A percentile compares a stretch with the other conserved stretches of the same genome.
Conservation (phyloP, 2,797 vertebrate species). For the Oreochromis grahami region DNA sequence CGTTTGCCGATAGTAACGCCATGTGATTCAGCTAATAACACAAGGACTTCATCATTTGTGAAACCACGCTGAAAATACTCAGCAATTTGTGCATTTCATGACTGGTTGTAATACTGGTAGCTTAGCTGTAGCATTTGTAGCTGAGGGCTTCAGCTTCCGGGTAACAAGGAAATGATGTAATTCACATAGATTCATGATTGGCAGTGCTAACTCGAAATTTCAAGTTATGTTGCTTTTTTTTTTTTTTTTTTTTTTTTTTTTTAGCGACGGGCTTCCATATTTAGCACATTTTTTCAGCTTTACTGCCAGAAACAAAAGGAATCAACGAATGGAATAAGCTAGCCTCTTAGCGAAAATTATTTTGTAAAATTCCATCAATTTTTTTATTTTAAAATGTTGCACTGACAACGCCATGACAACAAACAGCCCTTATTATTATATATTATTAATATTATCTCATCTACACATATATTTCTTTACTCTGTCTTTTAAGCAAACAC, state of each 20-base stretch:
- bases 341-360: not conserved
- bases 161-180: not conserved
- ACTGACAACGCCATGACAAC: not conserved
- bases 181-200: not conserved
- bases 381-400: not conserved
- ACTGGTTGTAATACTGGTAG: accelerated
- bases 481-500: not conserved
- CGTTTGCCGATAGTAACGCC: accelerated
- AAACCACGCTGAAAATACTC: not conserved
- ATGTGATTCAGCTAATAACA: not conserved
- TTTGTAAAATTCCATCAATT: not conserved
- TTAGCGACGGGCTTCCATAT: not conserved
- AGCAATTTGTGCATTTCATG: not conserved
- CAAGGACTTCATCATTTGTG: accelerated
- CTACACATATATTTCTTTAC: not conserved
- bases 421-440: not conserved
- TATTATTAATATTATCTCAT: not conserved
- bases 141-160: not conserved
- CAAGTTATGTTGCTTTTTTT: accelerated
- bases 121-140: not conserved
- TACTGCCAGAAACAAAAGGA: not conserved
- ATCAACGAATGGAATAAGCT: not conserved
- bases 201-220: not conserved
- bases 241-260: not conserved
- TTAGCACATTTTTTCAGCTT: not conserved